Conservation (phyloP, 2,888 invertebrate species). For the Orgyia antiqua region DNA sequence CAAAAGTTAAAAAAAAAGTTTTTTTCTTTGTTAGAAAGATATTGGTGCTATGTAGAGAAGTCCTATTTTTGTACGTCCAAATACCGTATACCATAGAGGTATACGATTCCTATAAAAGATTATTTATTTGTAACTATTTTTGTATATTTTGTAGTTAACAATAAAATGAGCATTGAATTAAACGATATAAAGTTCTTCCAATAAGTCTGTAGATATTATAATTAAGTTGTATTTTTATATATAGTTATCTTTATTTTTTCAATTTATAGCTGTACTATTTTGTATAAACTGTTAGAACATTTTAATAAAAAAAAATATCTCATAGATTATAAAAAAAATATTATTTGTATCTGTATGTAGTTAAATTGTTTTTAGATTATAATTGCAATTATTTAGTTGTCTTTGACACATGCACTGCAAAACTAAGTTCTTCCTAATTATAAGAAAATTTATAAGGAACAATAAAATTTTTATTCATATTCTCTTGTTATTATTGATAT, state of each 20-base stretch:
- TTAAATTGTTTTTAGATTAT: conserved; percentile 51
- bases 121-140: conserved; percentile 75
- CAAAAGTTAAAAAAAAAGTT: conserved; percentile 17
- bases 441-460: conserved; percentile 73
- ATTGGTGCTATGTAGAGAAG: conserved; percentile 51
- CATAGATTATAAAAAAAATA: conserved; percentile 45
- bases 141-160: conserved; percentile 61
- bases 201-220: conserved; percentile 64
- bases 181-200: conserved; percentile 57
- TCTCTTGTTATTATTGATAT: too few relatives aligned
- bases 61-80: conserved; percentile 38
- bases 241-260: conserved; percentile 26
- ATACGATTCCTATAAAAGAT: conserved; percentile 65
- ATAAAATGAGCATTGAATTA: conserved; percentile 37
- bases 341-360: conserved; percentile 49
- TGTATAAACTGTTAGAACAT: conserved; percentile 68
- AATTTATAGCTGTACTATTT: conserved; percentile 39
- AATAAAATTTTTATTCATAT: conserved; percentile 70
- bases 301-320: conserved; percentile 59
- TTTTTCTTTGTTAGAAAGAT: too few relatives aligned
- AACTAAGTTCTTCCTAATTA: conserved; percentile 65
- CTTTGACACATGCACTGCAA: conserved; percentile 64
- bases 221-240: conserved; percentile 46
- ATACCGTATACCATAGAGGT: conserved; percentile 39
- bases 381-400: conserved; percentile 48